phyloP scores from a whole-genome alignment of 1,140 invertebrate genomes.

The Procambarus virginalis region DNA sequence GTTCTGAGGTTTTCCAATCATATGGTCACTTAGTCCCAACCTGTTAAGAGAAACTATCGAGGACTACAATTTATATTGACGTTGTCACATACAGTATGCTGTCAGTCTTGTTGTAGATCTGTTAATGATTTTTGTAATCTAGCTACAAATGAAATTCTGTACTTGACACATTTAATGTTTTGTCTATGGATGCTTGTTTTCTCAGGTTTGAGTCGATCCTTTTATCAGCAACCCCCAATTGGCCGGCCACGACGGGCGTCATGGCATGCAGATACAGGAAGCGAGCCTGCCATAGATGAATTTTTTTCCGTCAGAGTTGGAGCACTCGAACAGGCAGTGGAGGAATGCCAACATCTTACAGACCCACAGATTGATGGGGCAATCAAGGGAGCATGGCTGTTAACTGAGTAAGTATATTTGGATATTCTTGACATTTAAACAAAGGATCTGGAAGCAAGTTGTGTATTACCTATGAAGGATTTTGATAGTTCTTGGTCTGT shows the following conservation, averaged over 20 bases:
- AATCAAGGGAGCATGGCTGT: slow-evolving; percentile 83
- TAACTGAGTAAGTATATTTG: slow-evolving; percentile 82
- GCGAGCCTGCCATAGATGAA: slow-evolving; percentile 55
- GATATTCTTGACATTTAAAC: background rate
- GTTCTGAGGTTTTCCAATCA: too few species aligned
- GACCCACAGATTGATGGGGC: slow-evolving; percentile 81
- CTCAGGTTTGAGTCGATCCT: slow-evolving; percentile 68
- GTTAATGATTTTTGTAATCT: too few species aligned
- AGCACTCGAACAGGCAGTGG: slow-evolving; percentile 73
- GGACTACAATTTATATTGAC: too few species aligned
- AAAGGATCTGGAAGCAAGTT: too few species aligned
- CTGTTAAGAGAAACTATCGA: too few species aligned
- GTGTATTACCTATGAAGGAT: too few species aligned
- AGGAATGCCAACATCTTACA: slow-evolving; percentile 76
- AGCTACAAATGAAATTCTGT: too few species aligned
- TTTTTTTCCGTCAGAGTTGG: slow-evolving; percentile 72
- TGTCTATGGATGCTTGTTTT: background rate
- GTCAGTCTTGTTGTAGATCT: too few species aligned
- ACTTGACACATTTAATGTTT: too few species aligned
- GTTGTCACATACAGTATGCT: too few species aligned
- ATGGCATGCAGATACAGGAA: slow-evolving; percentile 59
- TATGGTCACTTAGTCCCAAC: too few species aligned
- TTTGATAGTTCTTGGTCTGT: too few species aligned
- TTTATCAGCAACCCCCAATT: slow-evolving; percentile 69
- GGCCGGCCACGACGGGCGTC: slow-evolving; percentile 57